Percentiles rank a stretch among this genome's conserved stretches.
These are phyloP conservation scores for Epistrophella euchroma DNA, from an alignment of 2,888 invertebrate species.

Conservation along the genomic window DNA sequence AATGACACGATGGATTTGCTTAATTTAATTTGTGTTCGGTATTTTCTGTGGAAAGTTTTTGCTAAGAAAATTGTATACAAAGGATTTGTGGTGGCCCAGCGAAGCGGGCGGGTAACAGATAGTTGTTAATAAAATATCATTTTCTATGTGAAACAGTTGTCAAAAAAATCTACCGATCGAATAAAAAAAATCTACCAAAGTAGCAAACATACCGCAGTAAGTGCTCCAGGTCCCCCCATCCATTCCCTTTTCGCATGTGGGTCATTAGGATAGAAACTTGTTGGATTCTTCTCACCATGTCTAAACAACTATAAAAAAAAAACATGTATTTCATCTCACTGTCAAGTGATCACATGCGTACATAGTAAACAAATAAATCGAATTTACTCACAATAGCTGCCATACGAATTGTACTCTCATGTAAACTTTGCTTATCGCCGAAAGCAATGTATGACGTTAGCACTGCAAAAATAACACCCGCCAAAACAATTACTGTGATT, in stretches of 20 bases:
- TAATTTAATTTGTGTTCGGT: too few relatives aligned
- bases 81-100: too few relatives aligned
- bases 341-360: not conserved
- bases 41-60: too few relatives aligned
- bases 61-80: too few relatives aligned
- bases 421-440: slow-evolving; percentile 82
- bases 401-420: slow-evolving; percentile 82
- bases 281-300: slow-evolving; percentile 86
- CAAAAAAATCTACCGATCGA: too few relatives aligned
- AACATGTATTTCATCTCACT: not conserved
- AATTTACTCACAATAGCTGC: slow-evolving; percentile 81
- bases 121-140: too few relatives aligned
- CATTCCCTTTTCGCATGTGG: slow-evolving; percentile 90
- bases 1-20: too few relatives aligned
- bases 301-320: slow-evolving; percentile 81
- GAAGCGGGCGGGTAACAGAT: too few relatives aligned
- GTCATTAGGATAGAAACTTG: slow-evolving; percentile 90
- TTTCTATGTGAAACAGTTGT: too few relatives aligned
- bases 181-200: too few relatives aligned
- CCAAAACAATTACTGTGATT: slow-evolving; percentile 82
- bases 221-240: slow-evolving; percentile 92
- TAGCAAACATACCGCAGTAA: slow-evolving; percentile 85
- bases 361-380: not conserved
- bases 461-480: slow-evolving; percentile 80
- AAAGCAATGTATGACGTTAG: slow-evolving; percentile 83